These are phyloP conservation scores for Lathronympha strigana DNA, from an alignment of 2,888 invertebrate species.

Conservation along the genomic window DNA sequence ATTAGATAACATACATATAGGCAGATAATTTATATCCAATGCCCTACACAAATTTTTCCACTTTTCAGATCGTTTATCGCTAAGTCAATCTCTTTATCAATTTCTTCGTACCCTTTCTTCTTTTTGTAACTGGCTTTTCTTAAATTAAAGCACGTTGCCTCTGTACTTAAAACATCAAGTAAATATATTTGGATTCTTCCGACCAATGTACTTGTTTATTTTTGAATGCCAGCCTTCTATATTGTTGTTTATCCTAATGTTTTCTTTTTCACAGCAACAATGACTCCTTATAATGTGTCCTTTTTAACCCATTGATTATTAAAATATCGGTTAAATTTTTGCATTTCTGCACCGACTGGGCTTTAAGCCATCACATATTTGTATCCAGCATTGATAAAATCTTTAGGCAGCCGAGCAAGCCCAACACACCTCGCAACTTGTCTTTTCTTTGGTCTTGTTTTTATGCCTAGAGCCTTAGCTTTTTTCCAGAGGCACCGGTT, in stretches of 20 bases:
- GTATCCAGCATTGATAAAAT: slow-evolving; percentile 6
- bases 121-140: slow-evolving; percentile 5
- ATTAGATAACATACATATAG: no score
- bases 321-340: slow-evolving; percentile 9
- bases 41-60: background rate
- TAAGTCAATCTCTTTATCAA: background rate
- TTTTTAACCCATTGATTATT: slow-evolving; percentile 22
- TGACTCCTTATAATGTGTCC: slow-evolving; percentile 13
- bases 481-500: slow-evolving; percentile 23
- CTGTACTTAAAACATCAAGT: slow-evolving; percentile 19
- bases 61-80: background rate
- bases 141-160: slow-evolving; percentile 4
- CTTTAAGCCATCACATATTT: slow-evolving; percentile 21
- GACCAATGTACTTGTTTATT: slow-evolving; percentile 15
- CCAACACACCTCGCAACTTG: background rate
- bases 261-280: slow-evolving; percentile 24
- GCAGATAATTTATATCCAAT: no score
- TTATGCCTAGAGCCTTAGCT: slow-evolving; percentile 10
- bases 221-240: background rate
- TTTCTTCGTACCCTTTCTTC: background rate
- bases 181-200: slow-evolving; percentile 19
- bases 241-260: slow-evolving; percentile 1
- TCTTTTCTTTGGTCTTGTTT: slow-evolving; percentile 9
- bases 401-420: slow-evolving; percentile 21
- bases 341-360: slow-evolving; percentile 15